phyloP scores from a whole-genome alignment of 2,888 invertebrate genomes.

The Lacanobia oleracea region DNA sequence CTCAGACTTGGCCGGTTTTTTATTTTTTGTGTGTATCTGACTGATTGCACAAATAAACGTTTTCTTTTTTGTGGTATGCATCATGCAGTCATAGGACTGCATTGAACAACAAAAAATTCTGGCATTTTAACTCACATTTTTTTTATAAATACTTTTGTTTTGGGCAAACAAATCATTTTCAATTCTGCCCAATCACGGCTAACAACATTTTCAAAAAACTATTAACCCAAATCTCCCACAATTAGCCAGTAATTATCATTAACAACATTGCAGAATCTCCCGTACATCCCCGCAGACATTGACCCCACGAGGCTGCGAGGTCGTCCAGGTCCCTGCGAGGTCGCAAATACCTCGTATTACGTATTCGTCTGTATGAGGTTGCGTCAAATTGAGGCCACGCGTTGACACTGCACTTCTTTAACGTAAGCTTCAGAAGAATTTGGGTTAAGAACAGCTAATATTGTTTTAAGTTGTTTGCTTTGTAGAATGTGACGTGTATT shows the following conservation, averaged over 20 bases:
- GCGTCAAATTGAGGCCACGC: constrained; percentile 26
- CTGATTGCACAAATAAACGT: too few relatives aligned
- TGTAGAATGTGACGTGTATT: constrained; percentile 4
- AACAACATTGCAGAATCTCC: constrained; percentile 25
- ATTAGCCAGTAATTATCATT: constrained; percentile 33
- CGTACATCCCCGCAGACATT: constrained; percentile 37
- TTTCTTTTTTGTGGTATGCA: too few relatives aligned
- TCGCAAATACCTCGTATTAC: constrained; percentile 34
- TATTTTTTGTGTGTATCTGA: too few relatives aligned
- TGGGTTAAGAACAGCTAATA: constrained; percentile 47
- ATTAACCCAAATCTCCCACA: constrained; percentile 5
- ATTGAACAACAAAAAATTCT: too few relatives aligned
- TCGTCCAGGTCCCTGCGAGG: constrained; percentile 46
- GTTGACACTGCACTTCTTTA: constrained; percentile 64
- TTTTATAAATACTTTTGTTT: too few relatives aligned
- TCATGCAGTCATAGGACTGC: too few relatives aligned
- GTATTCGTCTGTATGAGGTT: constrained; percentile 28
- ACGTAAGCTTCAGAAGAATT: constrained; percentile 29
- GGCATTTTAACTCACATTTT: too few relatives aligned
- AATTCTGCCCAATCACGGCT: not conserved
- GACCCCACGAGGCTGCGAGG: constrained; percentile 54
- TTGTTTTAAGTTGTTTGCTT: constrained; percentile 29
- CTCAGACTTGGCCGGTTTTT: too few relatives aligned
- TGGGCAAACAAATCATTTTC: not conserved
- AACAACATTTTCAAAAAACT: constrained; percentile 10